phyloP scores from a whole-genome alignment of 2,113 vertebrate species.

The Poeciliopsis occidentalis region DNA sequence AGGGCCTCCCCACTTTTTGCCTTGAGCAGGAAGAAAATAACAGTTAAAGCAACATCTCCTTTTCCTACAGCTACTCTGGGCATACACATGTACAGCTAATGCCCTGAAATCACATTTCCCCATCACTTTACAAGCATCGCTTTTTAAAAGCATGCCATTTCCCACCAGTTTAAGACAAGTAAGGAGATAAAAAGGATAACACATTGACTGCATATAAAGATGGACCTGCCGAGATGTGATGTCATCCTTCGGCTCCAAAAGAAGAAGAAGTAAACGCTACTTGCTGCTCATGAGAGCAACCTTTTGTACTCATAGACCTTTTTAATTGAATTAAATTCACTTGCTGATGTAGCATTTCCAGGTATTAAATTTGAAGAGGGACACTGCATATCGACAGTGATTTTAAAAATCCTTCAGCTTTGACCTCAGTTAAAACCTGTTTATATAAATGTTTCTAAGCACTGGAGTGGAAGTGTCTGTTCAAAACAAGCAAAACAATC shows the following conservation, averaged over 20 bases:
- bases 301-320: not conserved
- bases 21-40: conserved; percentile 71
- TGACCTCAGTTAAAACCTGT: not conserved
- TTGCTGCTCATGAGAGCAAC: not conserved
- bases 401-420: not conserved
- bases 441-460: not conserved
- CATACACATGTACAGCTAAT: conserved; percentile 75
- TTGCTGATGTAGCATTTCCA: not conserved
- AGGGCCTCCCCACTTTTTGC: conserved; percentile 69
- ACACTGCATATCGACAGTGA: not conserved
- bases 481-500: too few species aligned
- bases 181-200: conserved; percentile 64
- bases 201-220: conserved; percentile 11
- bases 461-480: too few species aligned
- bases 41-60: conserved; percentile 64
- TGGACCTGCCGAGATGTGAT: not conserved
- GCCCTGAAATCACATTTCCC: conserved; percentile 80
- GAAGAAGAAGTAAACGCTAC: not conserved
- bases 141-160: conserved; percentile 77
- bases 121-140: conserved; percentile 76
- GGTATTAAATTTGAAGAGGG: not conserved
- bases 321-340: not conserved
- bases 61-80: conserved; percentile 57
- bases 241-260: not conserved
- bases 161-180: conserved; percentile 70